A percentile compares a stretch with the other conserved stretches of the same genome.
phyloP scores from a whole-genome alignment of 2,113 vertebrate genomes.

The Cololabis saira region DNA sequence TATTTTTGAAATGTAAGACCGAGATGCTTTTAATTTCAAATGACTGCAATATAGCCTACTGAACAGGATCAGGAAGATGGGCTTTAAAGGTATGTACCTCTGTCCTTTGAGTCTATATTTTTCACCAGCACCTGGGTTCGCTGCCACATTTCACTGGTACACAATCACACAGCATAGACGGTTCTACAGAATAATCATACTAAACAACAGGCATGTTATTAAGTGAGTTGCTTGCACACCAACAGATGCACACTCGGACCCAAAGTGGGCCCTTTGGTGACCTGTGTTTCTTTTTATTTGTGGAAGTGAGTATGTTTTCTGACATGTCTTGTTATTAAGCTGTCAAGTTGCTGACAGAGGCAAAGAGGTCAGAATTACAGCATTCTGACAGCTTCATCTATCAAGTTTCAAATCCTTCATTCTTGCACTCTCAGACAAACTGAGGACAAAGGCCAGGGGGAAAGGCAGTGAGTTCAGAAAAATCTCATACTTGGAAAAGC shows the following conservation, averaged over 20 bases:
- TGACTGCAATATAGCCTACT: conserved; percentile 8
- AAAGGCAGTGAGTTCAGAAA: background rate
- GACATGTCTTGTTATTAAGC: too few species aligned
- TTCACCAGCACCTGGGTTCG: conserved; percentile 6
- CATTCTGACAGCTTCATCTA: conserved; percentile 46
- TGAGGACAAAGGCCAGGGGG: background rate
- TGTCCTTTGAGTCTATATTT: conserved; percentile 26
- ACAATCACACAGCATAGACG: conserved; percentile 4
- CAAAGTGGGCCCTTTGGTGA: conserved; percentile 13
- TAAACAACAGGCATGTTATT: conserved; percentile 2
- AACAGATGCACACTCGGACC: background rate
- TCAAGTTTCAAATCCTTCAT: conserved; percentile 14
- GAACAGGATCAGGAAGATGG: conserved; percentile 7
- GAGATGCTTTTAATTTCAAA: too few species aligned
- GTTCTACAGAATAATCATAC: background rate
- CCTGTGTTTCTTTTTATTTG: background rate
- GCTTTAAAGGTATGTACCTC: conserved; percentile 15
- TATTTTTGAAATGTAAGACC: too few species aligned
- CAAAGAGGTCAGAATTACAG: conserved; percentile 51
- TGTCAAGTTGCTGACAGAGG: conserved; percentile 41
- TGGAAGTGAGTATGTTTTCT: too few species aligned
- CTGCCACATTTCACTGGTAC: background rate
- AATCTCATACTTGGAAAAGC: too few species aligned
- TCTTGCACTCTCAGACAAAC: background rate
- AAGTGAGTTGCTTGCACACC: conserved; percentile 11